Evolutionary conservation across 2,797 vertebrate species (phyloP).

Genomic region (Somateria mollissima): DNA sequence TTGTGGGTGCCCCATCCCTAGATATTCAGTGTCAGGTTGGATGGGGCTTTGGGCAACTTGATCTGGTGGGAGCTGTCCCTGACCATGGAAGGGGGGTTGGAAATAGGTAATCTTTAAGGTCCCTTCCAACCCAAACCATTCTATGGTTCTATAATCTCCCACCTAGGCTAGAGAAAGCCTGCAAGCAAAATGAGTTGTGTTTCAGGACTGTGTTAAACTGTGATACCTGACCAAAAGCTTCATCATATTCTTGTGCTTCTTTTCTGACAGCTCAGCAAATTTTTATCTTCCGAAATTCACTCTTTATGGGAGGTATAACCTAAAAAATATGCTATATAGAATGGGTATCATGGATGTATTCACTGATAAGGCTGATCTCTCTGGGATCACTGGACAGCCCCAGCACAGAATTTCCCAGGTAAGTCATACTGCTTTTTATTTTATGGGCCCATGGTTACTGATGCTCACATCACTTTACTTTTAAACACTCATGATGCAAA

Average conservation of each 20-base stretch:
- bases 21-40: neutral
- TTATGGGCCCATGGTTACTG: neutral
- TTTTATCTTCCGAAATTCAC: constrained; percentile 72
- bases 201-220: neutral
- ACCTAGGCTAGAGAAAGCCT: neutral
- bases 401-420: constrained; percentile 69
- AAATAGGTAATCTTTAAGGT: neutral
- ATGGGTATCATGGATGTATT: constrained; percentile 76
- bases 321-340: constrained; percentile 72
- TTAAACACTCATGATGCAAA: neutral
- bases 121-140: neutral
- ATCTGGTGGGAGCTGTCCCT: neutral
- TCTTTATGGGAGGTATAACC: constrained; percentile 61
- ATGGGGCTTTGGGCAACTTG: neutral
- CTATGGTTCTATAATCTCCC: neutral
- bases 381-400: constrained; percentile 71
- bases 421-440: neutral
- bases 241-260: neutral
- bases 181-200: neutral
- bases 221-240: neutral
- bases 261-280: constrained; percentile 57
- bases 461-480: neutral
- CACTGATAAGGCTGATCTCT: constrained; percentile 76
- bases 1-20: too few species aligned
- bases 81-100: neutral